Conservation (phyloP, 2,888 invertebrate species). For the Junonia oenone region DNA sequence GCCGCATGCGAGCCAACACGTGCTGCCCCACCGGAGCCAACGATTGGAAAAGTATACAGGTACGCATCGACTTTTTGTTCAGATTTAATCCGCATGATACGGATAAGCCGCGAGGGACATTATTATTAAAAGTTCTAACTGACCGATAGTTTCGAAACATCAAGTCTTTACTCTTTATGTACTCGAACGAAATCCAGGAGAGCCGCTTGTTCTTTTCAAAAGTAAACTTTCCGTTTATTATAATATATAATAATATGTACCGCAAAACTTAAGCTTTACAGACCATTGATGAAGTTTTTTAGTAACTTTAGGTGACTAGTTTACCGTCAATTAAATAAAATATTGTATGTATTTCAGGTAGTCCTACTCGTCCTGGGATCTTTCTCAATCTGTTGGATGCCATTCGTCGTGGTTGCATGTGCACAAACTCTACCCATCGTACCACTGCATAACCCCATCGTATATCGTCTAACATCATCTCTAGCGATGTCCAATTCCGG, state of each 20-base stretch:
- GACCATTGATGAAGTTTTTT: no score
- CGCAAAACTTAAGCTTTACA: no score
- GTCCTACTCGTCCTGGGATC: constrained; percentile 88
- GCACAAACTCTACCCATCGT: constrained; percentile 78
- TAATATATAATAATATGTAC: no score
- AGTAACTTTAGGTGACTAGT: no score
- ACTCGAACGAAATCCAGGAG: no score
- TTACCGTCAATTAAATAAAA: no score
- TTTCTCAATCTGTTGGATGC: constrained; percentile 90
- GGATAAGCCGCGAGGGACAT: neutral
- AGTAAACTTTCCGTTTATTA: neutral
- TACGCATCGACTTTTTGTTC: constrained; percentile 38
- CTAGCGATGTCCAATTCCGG: constrained; percentile 89
- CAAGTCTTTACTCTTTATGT: no score
- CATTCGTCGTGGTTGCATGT: constrained; percentile 85
- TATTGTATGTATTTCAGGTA: constrained; percentile 75
- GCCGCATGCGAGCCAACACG: constrained; percentile 81
- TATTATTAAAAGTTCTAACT: neutral
- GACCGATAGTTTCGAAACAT: no score
- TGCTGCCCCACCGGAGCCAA: constrained; percentile 78
- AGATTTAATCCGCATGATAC: neutral
- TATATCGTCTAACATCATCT: constrained; percentile 83
- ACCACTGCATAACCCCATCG: constrained; percentile 71
- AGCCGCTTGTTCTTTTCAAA: no score
- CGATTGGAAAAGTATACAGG: constrained; percentile 89